Base-by-base conservation (phyloP, 1,140 invertebrate species). In the Penaeus japonicus region DNA sequence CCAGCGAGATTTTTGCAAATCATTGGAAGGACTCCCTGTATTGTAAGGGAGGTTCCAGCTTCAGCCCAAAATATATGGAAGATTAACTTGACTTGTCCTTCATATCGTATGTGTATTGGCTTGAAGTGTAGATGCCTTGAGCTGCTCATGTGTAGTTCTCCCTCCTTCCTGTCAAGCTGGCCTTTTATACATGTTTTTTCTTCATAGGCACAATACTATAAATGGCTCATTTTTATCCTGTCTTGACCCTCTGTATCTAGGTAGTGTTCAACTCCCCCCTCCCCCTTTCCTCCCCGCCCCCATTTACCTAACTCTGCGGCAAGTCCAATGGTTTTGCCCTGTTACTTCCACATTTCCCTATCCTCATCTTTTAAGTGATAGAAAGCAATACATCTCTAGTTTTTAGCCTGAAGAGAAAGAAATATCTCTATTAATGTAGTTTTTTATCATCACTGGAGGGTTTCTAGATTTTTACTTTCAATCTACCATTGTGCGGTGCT, bases 61-160 rank as follows among this genome's bases (percentile, higher is more conserved):
- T 88, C 87, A 77, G 87, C 53, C 62, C 73, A 77, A 83, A 47
- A 84, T 57, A 65, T 88, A 81, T 83, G 35, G 80, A 73, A 88
- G 87, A 83, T 73, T 77, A 82, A 83, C 77, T 83, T 73, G 70
- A 75, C 32, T 77, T 88, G 87, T 88, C 87, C 87, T 88, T 83
- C 80, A 88, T 55, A 84, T 84, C 32, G 65, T 83, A 77, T 83
- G 57, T 87, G 81, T 88, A 88, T 88, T 88, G 80, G 87, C 87
- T 88, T 88, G 80, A 88, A 83, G 57, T 88, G 87, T 88, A 88
- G 87, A 88, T 88, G 87, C 87, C 87, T 88, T 83, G 87, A 88
- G 87, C 87, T 88, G 87, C 80, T 78, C 80, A 88, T 83, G 65
- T 88, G 87, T 88, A 88, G 87, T 88, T 84, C 87, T 88, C 65